These are phyloP conservation scores for Dinothrombium tinctorium DNA, from an alignment of 1,140 invertebrate species.

Conservation along the genomic window DNA sequence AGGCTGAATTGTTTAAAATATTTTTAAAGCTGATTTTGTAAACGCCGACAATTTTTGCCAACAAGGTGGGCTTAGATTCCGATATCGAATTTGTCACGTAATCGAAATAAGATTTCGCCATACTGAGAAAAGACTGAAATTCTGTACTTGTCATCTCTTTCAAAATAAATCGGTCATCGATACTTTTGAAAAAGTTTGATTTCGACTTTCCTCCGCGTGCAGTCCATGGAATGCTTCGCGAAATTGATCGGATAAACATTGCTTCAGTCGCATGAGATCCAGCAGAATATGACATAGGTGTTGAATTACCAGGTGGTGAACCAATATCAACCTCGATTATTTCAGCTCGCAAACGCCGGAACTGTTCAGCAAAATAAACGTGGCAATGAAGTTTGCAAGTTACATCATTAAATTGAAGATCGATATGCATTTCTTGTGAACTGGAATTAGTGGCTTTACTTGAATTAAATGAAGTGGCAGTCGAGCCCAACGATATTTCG, in stretches of 20 bases:
- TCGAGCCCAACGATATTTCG: not conserved
- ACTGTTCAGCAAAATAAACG: slow-evolving; percentile 62
- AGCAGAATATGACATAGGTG: no score
- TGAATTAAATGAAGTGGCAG: not conserved
- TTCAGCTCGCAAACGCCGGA: slow-evolving; percentile 41
- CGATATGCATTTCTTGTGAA: slow-evolving; percentile 29
- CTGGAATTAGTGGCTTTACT: not conserved
- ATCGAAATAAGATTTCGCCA: slow-evolving; percentile 80
- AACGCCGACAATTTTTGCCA: slow-evolving; percentile 77
- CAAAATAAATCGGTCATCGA: slow-evolving; percentile 85
- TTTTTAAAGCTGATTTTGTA: slow-evolving; percentile 38
- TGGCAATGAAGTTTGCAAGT: slow-evolving; percentile 55
- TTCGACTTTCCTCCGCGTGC: slow-evolving; percentile 85
- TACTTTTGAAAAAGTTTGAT: slow-evolving; percentile 79
- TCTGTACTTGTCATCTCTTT: slow-evolving; percentile 89
- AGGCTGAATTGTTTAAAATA: slow-evolving; percentile 39
- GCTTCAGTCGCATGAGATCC: no score
- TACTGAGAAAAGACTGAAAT: slow-evolving; percentile 71
- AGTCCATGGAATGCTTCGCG: slow-evolving; percentile 72
- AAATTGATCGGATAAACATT: slow-evolving; percentile 45
- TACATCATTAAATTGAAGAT: slow-evolving; percentile 47
- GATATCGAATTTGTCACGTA: slow-evolving; percentile 53
- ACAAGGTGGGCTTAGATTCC: slow-evolving; percentile 41
- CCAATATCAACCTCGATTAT: slow-evolving; percentile 31
- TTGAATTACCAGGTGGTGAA: no score